Conservation (phyloP, 1,140 invertebrate genomes). For the Bombus impatiens region DNA sequence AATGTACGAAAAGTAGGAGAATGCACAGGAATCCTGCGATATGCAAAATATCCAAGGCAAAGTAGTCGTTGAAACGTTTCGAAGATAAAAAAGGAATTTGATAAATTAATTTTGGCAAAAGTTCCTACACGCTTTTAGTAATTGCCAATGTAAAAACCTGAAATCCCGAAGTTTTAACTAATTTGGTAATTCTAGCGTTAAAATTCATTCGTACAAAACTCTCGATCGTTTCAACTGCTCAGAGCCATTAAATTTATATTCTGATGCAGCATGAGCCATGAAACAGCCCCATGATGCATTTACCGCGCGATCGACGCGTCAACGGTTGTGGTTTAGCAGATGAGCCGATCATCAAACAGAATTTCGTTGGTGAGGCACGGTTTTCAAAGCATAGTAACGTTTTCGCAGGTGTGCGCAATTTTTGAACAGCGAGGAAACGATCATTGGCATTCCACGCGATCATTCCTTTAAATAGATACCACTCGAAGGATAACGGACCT, state of each 20-base stretch:
- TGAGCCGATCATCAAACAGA: neutral
- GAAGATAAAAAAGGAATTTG: neutral
- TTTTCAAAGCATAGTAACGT: neutral
- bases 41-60: no score
- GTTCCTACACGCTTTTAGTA: neutral
- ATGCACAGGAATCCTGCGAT: no score
- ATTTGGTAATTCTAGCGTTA: no score
- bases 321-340: neutral
- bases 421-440: neutral
- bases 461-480: conserved; percentile 42
- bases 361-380: neutral
- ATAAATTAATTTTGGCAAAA: neutral
- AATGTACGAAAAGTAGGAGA: no score
- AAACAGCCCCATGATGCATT: neutral
- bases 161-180: neutral
- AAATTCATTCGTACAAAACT: no score
- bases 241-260: neutral
- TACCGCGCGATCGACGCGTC: neutral
- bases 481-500: conserved; percentile 26
- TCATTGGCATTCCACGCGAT: conserved; percentile 18
- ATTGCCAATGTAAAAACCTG: neutral
- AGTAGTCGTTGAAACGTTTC: no score
- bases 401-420: neutral
- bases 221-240: neutral
- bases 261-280: neutral